Conservation (phyloP, 2,797 vertebrate species). For the Enteromius fasciolatus region DNA sequence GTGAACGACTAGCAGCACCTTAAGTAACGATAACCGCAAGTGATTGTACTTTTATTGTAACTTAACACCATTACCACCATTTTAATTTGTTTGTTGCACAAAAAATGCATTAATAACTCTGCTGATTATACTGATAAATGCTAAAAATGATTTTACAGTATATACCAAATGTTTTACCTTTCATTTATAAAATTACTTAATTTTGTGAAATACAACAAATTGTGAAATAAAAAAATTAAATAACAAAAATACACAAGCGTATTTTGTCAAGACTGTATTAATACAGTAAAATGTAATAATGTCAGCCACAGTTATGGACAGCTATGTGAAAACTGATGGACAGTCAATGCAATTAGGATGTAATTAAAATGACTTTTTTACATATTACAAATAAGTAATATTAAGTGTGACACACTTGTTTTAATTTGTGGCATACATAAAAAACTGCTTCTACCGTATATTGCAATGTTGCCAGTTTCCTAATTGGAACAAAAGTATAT, state of each 20-base stretch:
- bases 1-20: constrained; percentile 70
- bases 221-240: constrained; percentile 12
- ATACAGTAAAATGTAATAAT: constrained; percentile 9
- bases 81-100: constrained; percentile 62
- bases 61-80: constrained; percentile 57
- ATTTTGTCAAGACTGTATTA: constrained; percentile 6
- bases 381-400: not conserved
- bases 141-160: constrained; percentile 5
- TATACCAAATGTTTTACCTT: constrained; percentile 31
- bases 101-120: constrained; percentile 42
- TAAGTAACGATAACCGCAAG: constrained; percentile 67
- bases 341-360: not conserved
- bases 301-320: not conserved
- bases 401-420: not conserved
- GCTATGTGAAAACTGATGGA: not conserved
- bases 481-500: not conserved
- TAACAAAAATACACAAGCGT: constrained; percentile 14
- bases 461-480: not conserved
- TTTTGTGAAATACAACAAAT: constrained; percentile 23
- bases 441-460: not conserved
- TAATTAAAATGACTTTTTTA: not conserved
- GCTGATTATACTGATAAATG: constrained; percentile 6
- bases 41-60: constrained; percentile 53
- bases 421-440: not conserved
- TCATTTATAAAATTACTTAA: constrained; percentile 1